These are phyloP conservation scores for Phyllotreta cruciferae DNA, from an alignment of 2,888 invertebrate genomes.

Conservation along the genomic window DNA sequence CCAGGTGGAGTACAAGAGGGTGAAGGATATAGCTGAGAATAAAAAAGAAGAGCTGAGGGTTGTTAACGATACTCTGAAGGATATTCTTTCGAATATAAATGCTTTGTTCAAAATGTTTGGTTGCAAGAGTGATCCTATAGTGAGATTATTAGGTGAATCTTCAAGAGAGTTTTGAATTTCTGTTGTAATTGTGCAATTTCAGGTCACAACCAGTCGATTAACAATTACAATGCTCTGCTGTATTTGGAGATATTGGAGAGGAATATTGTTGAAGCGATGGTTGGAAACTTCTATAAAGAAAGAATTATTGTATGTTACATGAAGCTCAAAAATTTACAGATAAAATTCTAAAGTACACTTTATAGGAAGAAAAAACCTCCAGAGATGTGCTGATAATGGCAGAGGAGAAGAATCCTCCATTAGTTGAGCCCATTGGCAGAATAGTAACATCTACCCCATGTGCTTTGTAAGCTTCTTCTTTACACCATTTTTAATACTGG, in stretches of 20 bases:
- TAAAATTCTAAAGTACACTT: too few relatives aligned
- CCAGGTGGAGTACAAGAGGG: constrained; percentile 56
- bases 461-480: constrained; percentile 58
- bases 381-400: constrained; percentile 56
- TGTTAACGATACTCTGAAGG: constrained; percentile 53
- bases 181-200: constrained; percentile 27
- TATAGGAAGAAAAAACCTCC: constrained; percentile 47
- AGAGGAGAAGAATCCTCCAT: constrained; percentile 53
- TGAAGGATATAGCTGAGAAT: constrained; percentile 25
- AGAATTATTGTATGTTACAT: too few relatives aligned
- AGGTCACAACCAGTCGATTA: constrained; percentile 74
- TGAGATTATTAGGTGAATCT: constrained; percentile 68
- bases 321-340: too few relatives aligned
- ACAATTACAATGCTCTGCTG: constrained; percentile 77
- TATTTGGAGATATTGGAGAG: constrained; percentile 85
- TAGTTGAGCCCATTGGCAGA: constrained; percentile 53
- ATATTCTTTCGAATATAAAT: constrained; percentile 63
- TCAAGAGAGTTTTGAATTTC: constrained; percentile 7
- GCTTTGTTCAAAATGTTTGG: constrained; percentile 69
- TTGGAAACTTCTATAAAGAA: constrained; percentile 61
- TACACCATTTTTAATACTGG: not conserved
- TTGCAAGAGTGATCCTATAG: constrained; percentile 76
- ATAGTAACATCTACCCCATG: constrained; percentile 63
- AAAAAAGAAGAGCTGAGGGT: constrained; percentile 44
- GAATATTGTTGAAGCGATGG: constrained; percentile 72